Evolutionary conservation across 2,113 vertebrate genomes (phyloP).

Genomic region (Oryzias celebensis): DNA sequence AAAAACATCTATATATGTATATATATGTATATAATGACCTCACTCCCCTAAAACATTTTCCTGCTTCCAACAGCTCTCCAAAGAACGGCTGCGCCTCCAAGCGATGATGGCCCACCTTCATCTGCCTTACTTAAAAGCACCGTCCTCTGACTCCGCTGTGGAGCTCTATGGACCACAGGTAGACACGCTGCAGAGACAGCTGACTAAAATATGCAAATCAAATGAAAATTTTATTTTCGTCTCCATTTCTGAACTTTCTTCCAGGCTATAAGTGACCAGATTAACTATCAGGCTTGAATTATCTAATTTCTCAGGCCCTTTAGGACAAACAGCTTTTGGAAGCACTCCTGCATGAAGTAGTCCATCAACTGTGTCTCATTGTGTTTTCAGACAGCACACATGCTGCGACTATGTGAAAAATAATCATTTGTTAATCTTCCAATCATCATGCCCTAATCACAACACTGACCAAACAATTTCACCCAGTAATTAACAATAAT

Average conservation of each 20-base stretch:
- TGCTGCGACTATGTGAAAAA: conserved; percentile 80
- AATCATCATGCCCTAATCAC: conserved; percentile 88
- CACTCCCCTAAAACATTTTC: too few species aligned
- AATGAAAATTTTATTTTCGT: conserved; percentile 71
- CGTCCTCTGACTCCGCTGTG: conserved; percentile 72
- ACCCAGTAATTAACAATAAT: conserved; percentile 92
- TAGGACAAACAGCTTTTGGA: background rate
- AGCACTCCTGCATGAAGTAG: conserved; percentile 2
- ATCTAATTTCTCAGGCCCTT: conserved; percentile 12
- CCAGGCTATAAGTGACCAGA: conserved; percentile 28
- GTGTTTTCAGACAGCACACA: conserved; percentile 76
- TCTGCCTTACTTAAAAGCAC: conserved; percentile 86
- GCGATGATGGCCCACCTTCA: conserved; percentile 98
- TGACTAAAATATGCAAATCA: conserved; percentile 78
- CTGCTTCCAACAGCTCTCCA: conserved; percentile 86
- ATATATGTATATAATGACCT: too few species aligned
- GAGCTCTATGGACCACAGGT: conserved; percentile 66
- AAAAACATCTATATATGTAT: too few species aligned
- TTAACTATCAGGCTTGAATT: conserved; percentile 9
- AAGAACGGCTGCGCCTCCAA: conserved; percentile 91
- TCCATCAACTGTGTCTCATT: conserved; percentile 17
- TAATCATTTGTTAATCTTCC: conserved; percentile 91
- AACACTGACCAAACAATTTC: conserved; percentile 92
- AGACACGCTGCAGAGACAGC: conserved; percentile 78
- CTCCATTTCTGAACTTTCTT: conserved; percentile 35